Evolutionary conservation across 1,140 invertebrate genomes (phyloP), one percentile per base, ranked within the genome.

Genomic region (Plutomurus gul): DNA sequence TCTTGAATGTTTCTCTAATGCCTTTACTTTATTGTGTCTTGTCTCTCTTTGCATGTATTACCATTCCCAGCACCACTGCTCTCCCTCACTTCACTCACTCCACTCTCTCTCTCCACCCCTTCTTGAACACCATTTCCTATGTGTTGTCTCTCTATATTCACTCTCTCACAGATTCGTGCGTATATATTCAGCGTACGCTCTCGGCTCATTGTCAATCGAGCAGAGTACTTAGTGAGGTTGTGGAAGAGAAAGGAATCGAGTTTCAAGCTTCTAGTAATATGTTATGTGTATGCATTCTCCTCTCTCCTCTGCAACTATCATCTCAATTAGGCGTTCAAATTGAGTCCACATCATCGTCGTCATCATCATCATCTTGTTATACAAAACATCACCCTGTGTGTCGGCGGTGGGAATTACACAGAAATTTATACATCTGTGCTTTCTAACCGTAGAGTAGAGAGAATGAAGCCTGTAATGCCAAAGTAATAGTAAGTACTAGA

Each of bases 11-110:
- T 72, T 43, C 36, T 72, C 39, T 43, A 72, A 40, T 39, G 70
- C 36, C 70, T 72, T 72, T 39, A 72, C 70, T 72, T 72, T 72
- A 72, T 39, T 72, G 36, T 39, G 70, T 72, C 70, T 20, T 43
- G 56, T 65, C 56, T 65, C 56, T 65, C 27, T 65, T 65, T 18
- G 8, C 56, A 65, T 30, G 27, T 65, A 60, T 65, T 33, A 33
- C 56, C 56, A 65, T 65, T 65, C 56, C 56, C 36, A 27, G 10
- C 25, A 60, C 36, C 30, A n/a, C n/a, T n/a, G n/a, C n/a, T n/a
- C n/a, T n/a, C n/a, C n/a, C n/a, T 16, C 10, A 33, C 56, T 30
- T 18, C 13, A 65, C 51, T 8, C n/a, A n/a, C 39, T 43, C 11
- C 7, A 13, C 7, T 3, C 39, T 43, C 7, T 8, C 39, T 8